A percentile compares a stretch with the other conserved stretches of the same genome.
Evolutionary conservation across 1,140 invertebrate species (phyloP).

Genomic region (Belonocnema kinseyi): DNA sequence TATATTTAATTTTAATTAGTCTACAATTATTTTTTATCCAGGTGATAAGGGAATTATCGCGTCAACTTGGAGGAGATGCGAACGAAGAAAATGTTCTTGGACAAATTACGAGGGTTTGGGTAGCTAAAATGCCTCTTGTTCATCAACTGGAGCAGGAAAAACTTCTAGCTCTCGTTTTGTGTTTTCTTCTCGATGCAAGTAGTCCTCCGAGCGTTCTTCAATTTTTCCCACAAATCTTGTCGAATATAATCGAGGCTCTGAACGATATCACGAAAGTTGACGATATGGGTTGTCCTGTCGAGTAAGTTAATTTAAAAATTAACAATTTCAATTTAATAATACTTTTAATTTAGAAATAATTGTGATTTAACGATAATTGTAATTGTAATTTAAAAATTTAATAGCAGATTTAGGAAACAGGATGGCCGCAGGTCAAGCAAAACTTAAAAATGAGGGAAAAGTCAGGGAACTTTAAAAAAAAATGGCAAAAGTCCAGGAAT

Average conservation of each 20-base stretch:
- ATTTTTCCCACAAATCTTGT: constrained; percentile 85
- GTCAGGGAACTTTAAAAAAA: too few species aligned
- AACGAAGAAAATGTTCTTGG: constrained; percentile 80
- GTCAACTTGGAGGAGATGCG: constrained; percentile 63
- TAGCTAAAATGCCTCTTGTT: constrained; percentile 87
- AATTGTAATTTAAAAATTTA: too few species aligned
- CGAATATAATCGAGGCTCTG: constrained; percentile 87
- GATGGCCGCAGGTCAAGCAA: too few species aligned
- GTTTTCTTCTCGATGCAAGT: constrained; percentile 84
- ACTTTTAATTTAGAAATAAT: too few species aligned
- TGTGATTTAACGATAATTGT: too few species aligned
- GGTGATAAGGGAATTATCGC: constrained; percentile 74
- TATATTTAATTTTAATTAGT: constrained; percentile 8
- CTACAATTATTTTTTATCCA: constrained; percentile 45
- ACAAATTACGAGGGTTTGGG: constrained; percentile 85
- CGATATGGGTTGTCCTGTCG: constrained; percentile 80
- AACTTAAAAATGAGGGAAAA: too few species aligned
- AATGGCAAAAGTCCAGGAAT: too few species aligned
- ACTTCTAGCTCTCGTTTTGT: constrained; percentile 85
- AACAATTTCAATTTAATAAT: constrained; percentile 41
- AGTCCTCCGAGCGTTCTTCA: constrained; percentile 81
- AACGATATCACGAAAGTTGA: constrained; percentile 90
- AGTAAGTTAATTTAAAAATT: constrained; percentile 77
- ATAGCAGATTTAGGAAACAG: too few species aligned
- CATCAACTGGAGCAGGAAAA: constrained; percentile 88